Evolutionary conservation across 2,888 invertebrate genomes (phyloP).

Genomic region (Boloria euphrosyne): DNA sequence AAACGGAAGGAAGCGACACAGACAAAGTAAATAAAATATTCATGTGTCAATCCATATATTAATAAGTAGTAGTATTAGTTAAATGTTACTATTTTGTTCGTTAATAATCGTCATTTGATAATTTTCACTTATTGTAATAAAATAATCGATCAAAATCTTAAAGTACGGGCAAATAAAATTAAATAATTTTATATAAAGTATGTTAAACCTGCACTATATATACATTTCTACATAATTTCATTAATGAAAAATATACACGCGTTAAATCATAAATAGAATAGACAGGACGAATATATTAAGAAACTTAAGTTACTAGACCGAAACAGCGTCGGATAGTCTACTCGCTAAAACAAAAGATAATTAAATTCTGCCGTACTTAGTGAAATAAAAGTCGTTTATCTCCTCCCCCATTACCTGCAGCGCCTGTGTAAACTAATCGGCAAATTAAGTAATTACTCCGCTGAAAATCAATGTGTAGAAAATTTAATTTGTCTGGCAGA

Average conservation of each 20-base stretch:
- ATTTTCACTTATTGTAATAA: too few species aligned
- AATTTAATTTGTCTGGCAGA: constrained; percentile 69
- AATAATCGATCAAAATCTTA: too few species aligned
- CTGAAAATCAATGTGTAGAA: constrained; percentile 73
- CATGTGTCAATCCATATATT: background rate
- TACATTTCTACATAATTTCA: too few species aligned
- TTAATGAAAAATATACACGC: too few species aligned
- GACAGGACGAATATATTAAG: background rate
- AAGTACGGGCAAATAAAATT: too few species aligned
- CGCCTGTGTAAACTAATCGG: constrained; percentile 69
- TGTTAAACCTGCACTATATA: too few species aligned
- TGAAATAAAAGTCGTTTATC: constrained; percentile 53
- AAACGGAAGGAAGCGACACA: constrained; percentile 3
- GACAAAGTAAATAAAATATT: constrained; percentile 6
- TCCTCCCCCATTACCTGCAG: constrained; percentile 57
- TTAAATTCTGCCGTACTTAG: constrained; percentile 34
- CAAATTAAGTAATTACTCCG: constrained; percentile 73
- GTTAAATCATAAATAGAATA: background rate
- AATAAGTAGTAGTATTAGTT: background rate
- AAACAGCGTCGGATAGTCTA: background rate
- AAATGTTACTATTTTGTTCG: too few species aligned
- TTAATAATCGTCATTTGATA: too few species aligned
- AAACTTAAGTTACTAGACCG: constrained; percentile 10
- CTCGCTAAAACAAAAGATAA: constrained; percentile 30
- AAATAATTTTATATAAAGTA: too few species aligned